Conservation (phyloP, 2,113 vertebrate genomes). For the Marcusenius ussheri region DNA sequence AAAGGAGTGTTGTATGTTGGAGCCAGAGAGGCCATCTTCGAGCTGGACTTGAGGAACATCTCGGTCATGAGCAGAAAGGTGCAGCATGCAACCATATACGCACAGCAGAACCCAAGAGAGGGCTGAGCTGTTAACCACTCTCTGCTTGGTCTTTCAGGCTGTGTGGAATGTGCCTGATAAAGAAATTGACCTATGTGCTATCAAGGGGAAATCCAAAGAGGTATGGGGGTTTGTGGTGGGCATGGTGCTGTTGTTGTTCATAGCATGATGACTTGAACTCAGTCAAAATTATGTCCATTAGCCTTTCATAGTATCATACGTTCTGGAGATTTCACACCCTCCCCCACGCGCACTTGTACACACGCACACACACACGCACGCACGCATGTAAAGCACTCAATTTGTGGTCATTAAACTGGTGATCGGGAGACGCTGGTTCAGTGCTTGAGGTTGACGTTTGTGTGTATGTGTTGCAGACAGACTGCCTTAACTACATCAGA, state of each 20-base stretch:
- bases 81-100: not conserved
- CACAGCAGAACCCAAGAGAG: too few species aligned
- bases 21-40: slow-evolving; percentile 63
- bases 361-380: too few species aligned
- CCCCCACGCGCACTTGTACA: too few species aligned
- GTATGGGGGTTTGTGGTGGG: not conserved
- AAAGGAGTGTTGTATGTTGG: slow-evolving; percentile 55
- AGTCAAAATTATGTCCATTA: not conserved
- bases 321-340: not conserved
- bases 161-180: not conserved
- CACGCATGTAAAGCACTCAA: not conserved
- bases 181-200: not conserved
- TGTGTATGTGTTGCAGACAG: slow-evolving; percentile 51
- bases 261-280: not conserved
- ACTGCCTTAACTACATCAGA: slow-evolving; percentile 67
- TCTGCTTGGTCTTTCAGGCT: not conserved
- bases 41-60: slow-evolving; percentile 57
- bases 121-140: not conserved
- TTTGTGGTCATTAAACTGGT: not conserved
- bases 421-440: not conserved
- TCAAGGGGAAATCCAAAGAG: slow-evolving; percentile 15
- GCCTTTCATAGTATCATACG: not conserved
- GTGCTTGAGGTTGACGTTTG: not conserved
- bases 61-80: slow-evolving; percentile 48
- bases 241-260: not conserved